Percentiles rank a stretch among this genome's conserved stretches.
Evolutionary conservation across 2,113 vertebrate genomes (phyloP).

Genomic region (Gymnogyps californianus): DNA sequence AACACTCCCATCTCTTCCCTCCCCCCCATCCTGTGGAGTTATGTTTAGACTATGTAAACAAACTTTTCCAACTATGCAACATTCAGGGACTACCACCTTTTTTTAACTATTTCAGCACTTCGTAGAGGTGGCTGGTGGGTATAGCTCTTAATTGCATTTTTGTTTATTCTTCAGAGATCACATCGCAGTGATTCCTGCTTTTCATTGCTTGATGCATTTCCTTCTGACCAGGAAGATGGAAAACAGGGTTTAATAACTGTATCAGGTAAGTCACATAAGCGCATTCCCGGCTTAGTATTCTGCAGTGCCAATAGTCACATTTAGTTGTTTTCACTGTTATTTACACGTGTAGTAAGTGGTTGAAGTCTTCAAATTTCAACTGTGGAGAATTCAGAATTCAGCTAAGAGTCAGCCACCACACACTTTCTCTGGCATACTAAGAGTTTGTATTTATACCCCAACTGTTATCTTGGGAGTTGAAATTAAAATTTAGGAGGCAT

Average conservation of each 20-base stretch:
- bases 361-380: not conserved
- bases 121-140: not conserved
- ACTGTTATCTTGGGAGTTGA: not conserved
- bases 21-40: not conserved
- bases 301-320: not conserved
- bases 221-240: not conserved
- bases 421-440: not conserved
- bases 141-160: not conserved
- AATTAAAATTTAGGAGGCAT: not conserved
- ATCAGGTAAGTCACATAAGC: not conserved
- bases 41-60: not conserved
- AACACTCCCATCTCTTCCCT: not conserved
- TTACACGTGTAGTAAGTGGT: not conserved
- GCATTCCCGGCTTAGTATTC: not conserved
- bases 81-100: not conserved
- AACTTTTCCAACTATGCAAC: conserved; percentile 22
- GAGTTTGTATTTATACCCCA: not conserved
- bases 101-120: not conserved
- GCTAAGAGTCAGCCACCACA: not conserved
- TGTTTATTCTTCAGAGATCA: not conserved
- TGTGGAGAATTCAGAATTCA: not conserved
- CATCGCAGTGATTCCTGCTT: not conserved
- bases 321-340: not conserved
- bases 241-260: not conserved
- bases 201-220: not conserved